Evolutionary conservation across 2,888 invertebrate genomes (phyloP).

Genomic region (Apotomis capreana): DNA sequence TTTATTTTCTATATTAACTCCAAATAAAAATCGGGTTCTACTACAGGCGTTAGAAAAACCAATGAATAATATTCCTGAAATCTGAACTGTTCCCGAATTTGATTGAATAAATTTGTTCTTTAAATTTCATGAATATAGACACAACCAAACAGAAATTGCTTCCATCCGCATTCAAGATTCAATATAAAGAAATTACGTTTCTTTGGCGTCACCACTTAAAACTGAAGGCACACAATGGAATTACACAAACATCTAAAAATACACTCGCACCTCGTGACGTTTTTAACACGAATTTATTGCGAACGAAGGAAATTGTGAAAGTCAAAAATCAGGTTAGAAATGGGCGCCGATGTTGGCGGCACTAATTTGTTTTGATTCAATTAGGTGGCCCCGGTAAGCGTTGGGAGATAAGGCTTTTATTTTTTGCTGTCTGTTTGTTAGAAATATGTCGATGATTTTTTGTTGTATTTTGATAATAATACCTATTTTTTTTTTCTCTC

Average conservation of each 20-base stretch:
- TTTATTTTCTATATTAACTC: too few species aligned
- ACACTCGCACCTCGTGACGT: neutral
- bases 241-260: too few species aligned
- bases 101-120: too few species aligned
- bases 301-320: neutral
- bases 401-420: constrained; percentile 9
- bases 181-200: neutral
- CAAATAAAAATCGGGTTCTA: too few species aligned
- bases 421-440: constrained; percentile 1
- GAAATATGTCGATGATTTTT: neutral
- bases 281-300: constrained; percentile 1
- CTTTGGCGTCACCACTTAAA: neutral
- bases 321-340: neutral
- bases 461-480: neutral
- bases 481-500: too few species aligned
- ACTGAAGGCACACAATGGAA: neutral
- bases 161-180: too few species aligned
- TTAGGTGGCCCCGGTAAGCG: constrained; percentile 13
- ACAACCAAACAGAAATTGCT: too few species aligned
- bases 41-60: too few species aligned
- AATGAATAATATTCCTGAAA: too few species aligned
- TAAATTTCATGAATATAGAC: too few species aligned
- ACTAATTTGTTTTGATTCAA: constrained; percentile 38
- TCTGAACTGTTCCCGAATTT: too few species aligned
- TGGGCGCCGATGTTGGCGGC: constrained; percentile 11